Evolutionary conservation across 2,113 vertebrate genomes (phyloP).

Genomic region (Raja brachyura): DNA sequence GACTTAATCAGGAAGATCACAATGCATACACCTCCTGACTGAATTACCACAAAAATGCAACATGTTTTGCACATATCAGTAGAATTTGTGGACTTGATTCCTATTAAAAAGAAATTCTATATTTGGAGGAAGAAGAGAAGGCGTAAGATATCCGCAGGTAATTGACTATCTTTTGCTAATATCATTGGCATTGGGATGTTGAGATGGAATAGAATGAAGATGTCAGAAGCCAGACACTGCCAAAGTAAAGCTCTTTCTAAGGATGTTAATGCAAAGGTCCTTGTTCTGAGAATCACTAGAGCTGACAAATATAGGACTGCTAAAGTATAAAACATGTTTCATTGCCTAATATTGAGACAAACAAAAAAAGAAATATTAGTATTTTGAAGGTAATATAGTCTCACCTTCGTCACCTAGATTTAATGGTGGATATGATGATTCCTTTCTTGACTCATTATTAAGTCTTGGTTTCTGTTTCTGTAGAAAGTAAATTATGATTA

Average conservation of each 20-base stretch:
- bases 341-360: not conserved
- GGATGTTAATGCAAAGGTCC: not conserved
- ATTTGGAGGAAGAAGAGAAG: not conserved
- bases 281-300: not conserved
- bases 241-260: not conserved
- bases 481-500: not conserved
- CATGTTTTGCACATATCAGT: too few species aligned
- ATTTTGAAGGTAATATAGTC: not conserved
- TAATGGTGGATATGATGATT: constrained; percentile 20
- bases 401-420: constrained; percentile 35
- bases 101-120: not conserved
- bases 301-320: not conserved
- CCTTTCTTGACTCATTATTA: not conserved
- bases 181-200: not conserved
- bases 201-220: not conserved
- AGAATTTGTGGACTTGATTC: not conserved
- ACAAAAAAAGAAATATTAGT: not conserved
- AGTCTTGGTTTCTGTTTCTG: constrained; percentile 7
- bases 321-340: not conserved
- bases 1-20: too few species aligned
- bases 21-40: too few species aligned
- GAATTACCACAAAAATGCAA: too few species aligned
- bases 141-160: not conserved
- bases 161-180: not conserved
- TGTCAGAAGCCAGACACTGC: not conserved